Evolutionary conservation across 2,113 vertebrate species (phyloP), one percentile per base, ranked within the genome.

Genomic region (Heteronetta atricapilla): DNA sequence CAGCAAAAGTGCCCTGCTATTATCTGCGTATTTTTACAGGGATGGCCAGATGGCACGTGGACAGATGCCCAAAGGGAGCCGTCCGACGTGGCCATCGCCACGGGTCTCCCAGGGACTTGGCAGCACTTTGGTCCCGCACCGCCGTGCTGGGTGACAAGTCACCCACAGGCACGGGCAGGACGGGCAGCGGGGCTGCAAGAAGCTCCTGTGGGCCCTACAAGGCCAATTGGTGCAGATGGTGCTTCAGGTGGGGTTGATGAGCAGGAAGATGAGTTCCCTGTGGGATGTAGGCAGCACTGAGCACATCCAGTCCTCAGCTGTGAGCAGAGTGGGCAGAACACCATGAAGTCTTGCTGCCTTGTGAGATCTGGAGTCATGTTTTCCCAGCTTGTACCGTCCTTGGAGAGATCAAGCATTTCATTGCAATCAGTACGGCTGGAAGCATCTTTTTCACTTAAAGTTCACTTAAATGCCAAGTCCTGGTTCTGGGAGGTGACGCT

Each of bases 71-170:
- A 18, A 3, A 66, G 1, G 0, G 28, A 72, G 34, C 15, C 18
- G 44, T 8, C n/a, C 23, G 6, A 2, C 1, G 0, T 3, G 5
- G 29, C 33, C 56, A 38, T 29, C 11, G 5, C 52, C 44, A 40
- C 6, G 3, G 6, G 14, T 46, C 62, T 52, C 23, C 67, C 62
- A 64, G 29, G 62, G 62, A 40, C 10, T 25, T 38, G 36, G 36
- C 50, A 52, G 50, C 50, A 25, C 22, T 52, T 62, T 3, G 28
- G 17, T 75, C 38, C 38, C 53, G 8, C 9, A 13, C 55, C 23
- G 40, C 58, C 8, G 5, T 0, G 0, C 3, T 0, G 14, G n/a
- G 52, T 3, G 2, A 1, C 1, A 31, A 33, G 53, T 60, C n/a
- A 9, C 56, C 52, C 11, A 0, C 26, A 28, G 21, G 8, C 7